These are phyloP conservation scores for Drosophila yakuba DNA, from an alignment of 1,140 invertebrate genomes.

Conservation along the genomic window DNA sequence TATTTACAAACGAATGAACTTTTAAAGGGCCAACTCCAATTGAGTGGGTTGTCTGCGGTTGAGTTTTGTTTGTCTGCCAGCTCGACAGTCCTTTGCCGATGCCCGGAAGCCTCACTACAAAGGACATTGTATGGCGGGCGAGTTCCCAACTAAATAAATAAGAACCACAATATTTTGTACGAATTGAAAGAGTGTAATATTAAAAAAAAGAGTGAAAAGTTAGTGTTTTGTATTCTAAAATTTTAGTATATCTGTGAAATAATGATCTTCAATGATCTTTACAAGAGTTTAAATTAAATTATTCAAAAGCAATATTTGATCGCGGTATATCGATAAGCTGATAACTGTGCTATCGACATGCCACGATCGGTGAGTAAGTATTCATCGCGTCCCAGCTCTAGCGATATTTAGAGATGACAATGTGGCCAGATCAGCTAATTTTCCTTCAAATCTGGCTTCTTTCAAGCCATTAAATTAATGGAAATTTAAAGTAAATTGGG, in stretches of 20 bases:
- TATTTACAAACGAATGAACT: conserved; percentile 81
- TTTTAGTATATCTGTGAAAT: no score
- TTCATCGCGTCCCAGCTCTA: neutral
- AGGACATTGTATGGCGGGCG: conserved; percentile 10
- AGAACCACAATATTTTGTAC: no score
- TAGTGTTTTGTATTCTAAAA: no score
- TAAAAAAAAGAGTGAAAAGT: no score
- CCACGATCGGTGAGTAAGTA: neutral
- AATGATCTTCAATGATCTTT: no score
- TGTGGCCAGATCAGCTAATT: conserved; percentile 24
- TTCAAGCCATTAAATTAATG: neutral
- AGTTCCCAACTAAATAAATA: neutral
- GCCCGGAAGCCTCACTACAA: conserved; percentile 46
- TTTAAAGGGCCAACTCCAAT: conserved; percentile 42
- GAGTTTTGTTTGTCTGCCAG: conserved; percentile 68
- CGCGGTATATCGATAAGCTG: neutral
- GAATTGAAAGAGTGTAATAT: no score
- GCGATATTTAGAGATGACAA: neutral
- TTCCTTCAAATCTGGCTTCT: neutral
- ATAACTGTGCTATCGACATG: conserved; percentile 2
- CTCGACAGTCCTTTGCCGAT: conserved; percentile 50
- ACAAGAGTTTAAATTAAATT: neutral
- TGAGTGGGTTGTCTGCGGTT: conserved; percentile 54
- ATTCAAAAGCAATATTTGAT: neutral
- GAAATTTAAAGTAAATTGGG: no score